Base-by-base conservation (phyloP, 2,888 invertebrate genomes). In the Meliscaeva auricollis region DNA sequence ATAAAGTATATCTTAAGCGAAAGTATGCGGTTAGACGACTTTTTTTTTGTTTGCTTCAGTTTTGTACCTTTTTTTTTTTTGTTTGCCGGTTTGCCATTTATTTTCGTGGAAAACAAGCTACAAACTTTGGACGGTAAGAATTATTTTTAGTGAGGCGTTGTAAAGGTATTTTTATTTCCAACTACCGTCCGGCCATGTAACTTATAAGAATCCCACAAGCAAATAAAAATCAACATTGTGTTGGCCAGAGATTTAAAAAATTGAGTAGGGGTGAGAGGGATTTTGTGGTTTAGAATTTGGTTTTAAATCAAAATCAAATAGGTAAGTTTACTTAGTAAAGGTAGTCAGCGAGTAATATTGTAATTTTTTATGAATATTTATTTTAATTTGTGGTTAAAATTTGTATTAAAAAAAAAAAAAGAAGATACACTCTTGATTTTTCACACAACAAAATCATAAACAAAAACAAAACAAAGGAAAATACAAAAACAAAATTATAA, bases 1-100 rank as follows among this genome's bases (percentile, higher is more conserved):
- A 54, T 30, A 41, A 26, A 22, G 22, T 38, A 35, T 41, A 54
- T 54, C 41, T 72, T 41, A 32, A 58, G 56, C 72, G 72, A 72
- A 72, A 72, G 72, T 41, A 72, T 72, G 72, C 72, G 72, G 72
- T 72, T 13, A 72, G 72, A 58, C 72, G 72, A 9, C 72, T 72
- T 72, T 38, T 72, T 72, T 72, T 26, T 26, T 26, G 2, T 26
- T 26, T 26, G 35, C 32, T 46, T 54, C 4, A 56, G 56, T 58
- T 46, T 70, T 52, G 35, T 38, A 3, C 38, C 38, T n/a, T 52
- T 52, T 17, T 13, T 48, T 15, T 20, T 32, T 22, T 68, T 20
- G n/a, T 68, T 20, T 46, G 68, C 50, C 32, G 35, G 44, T 48
- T 58, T 58, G 46, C 32, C 32, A 35, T 72, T 58, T 58, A 52